Evolutionary conservation across 2,888 invertebrate genomes (phyloP), one percentile per base, ranked within the genome.

Genomic region (Dryomyza anilis): DNA sequence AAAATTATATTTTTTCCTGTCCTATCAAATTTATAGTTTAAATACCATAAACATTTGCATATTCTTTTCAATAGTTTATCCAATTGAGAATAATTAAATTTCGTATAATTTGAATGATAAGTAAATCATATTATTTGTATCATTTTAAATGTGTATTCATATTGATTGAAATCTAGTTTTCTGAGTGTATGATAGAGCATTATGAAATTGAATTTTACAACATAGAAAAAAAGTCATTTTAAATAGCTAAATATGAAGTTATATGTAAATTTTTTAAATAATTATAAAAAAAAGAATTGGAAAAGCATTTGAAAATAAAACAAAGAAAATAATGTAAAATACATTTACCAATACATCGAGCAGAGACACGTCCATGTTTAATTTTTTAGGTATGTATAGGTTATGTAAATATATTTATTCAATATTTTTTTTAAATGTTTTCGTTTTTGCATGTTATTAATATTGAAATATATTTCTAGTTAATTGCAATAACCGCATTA

Each of bases 331-430:
- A 58, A 62, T 67, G 30, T 67, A 84, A 84, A n/a, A 82, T 84
- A 85, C 81, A 84, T 84, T 84, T 81, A 76, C 70, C 74, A 72
- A 73, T 71, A 72, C 70, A 73, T 71, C 72, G 67, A 70, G 72
- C 72, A 73, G 72, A 74, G 75, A 75, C 74, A 72, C 71, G 74
- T 73, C 72, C 77, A 74, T 74, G 72, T 66, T 57, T 10, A 36
- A 62, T 63, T 62, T 30, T 23, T 63, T 55, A 21, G 30, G 45
- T 55, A 36, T 55, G 7, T 30, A 30, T 53, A 53, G 8, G n/a
- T n/a, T 56, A 12, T 19, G 23, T 56, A 21, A 23, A 43, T 43
- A 43, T 43, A 43, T 43, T 27, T 5, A 29, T 19, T 30, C 16
- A 29, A 23, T 55, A 55, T 55, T 19, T 33, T 30, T 16, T 53